Base-by-base conservation (phyloP, 2,797 vertebrate genomes). In the Ibycter americanus region DNA sequence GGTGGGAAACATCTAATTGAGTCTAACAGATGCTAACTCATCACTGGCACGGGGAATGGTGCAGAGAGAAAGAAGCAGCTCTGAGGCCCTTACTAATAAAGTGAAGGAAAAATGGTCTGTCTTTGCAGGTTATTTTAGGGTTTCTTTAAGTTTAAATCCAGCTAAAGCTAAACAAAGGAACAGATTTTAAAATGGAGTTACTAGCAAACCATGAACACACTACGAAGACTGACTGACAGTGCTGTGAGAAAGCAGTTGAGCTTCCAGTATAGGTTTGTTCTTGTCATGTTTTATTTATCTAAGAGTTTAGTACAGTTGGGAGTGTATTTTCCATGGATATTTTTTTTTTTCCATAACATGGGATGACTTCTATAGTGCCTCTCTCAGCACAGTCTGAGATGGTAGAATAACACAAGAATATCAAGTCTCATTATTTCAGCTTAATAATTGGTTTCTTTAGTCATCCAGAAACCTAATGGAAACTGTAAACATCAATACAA, bases 401-500 rank as follows among this genome's bases (percentile, higher is more conserved):
- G 29, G 74, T 31, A 71, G 63, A 93, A 83, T 71, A 87, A 74
- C 27, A 51, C 40, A 51, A 77, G 59, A 65, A 62, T 86, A 92
- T 74, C 84, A 89, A 32, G 29, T 83, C 59, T 91, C 56, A 86
- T 94, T 95, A 91, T 71, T 94, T 91, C 71, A 91, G 71, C 76
- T 62, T 90, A 92, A 87, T 93, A 96, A 94, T 77, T 72, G 58
- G 80, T 79, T 94, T 90, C 62, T 89, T 90, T 89, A 93, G 78
- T 88, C 47, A 90, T 94, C 71, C 46, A 95, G 95, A 91, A 96
- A 93, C 88, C 44, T 93, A 92, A 87, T 79, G 88, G 83, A 94
- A 94, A 95, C 54, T 88, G 66, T 92, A 96, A 96, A 95, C 87
- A 95, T 91, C 85, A 94, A 95, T 89, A 90, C 52, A 92, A 96